Evolutionary conservation across 2,797 vertebrate species (phyloP), one percentile per base, ranked within the genome.

Genomic region (Harpagifer antarcticus): DNA sequence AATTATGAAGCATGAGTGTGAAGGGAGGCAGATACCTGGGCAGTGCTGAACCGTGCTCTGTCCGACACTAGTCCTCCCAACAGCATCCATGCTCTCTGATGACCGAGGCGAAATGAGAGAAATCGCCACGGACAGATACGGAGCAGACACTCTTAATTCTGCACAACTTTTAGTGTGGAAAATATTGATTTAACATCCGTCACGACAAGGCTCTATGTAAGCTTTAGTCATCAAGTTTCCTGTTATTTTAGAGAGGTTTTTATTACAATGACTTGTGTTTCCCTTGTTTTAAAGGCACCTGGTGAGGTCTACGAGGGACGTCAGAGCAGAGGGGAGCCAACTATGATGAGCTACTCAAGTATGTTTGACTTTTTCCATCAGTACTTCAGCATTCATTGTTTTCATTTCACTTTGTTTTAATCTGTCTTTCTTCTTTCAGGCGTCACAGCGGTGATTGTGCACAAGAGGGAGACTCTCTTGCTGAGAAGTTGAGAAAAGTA

Each of bases 81-180:
- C 15, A 99, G 62, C 79, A 95, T 95, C 87, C 90, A 1, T 96
- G 97, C 97, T 96, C 93, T 98, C 94, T 94, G 98, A 99, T 99
- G 97, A 99, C 98, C 96, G 96, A 68, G 95, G 96, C 91, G 96
- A 98, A 94, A 86, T 97, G 95, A 99, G 97, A 47, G 96, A 99
- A 99, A 98, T 99, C 94, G 93, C 95, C 95, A 97, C 96, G 97
- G 98, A 99, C 98, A 99, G 97, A 97, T 99, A 98, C 97, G 97
- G 95, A 94, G 97, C 97, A 94, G 89, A 99, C 96, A 98, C 0
- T 31, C 2, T 0, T 61, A 19, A 3, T 57, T 47, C 49, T 64
- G 3, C 2, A 13, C 6, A 2, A 14, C 9, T 75, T 15, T 37
- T 37, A 37, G 8, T 37, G 8, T 37, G 33, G 7, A n/a, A 37